phyloP scores from a whole-genome alignment of 53 echinoderm and acorn worm species.

The Zoroaster sp. region DNA sequence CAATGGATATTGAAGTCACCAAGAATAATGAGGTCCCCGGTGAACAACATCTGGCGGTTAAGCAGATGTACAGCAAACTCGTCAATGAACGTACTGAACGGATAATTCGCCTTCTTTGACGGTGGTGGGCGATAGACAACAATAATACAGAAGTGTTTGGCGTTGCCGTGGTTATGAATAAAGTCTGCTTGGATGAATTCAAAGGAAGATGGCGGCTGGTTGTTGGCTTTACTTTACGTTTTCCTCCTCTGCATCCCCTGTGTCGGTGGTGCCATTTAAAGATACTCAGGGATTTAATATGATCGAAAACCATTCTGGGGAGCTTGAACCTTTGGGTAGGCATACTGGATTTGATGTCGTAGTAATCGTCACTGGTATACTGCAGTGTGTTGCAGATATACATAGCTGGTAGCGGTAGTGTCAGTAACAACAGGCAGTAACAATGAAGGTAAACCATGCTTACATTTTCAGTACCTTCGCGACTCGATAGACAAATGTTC shows the following conservation, averaged over 20 bases:
- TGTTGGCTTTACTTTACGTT: neutral
- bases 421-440: too few relatives aligned
- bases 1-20: too few relatives aligned
- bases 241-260: neutral
- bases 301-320: neutral
- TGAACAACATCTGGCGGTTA: too few relatives aligned
- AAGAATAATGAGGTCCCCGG: too few relatives aligned
- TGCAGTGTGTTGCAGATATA: neutral
- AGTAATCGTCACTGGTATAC: neutral
- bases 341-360: neutral
- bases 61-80: too few relatives aligned
- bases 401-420: neutral
- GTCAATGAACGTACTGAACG: too few relatives aligned
- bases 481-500: too few relatives aligned
- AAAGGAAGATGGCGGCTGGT: neutral
- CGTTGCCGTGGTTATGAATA: too few relatives aligned
- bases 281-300: neutral
- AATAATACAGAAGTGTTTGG: too few relatives aligned
- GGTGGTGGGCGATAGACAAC: slow-evolving; percentile 3
- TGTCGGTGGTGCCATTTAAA: neutral
- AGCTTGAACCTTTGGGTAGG: neutral
- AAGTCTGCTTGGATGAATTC: too few relatives aligned
- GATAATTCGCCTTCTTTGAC: neutral
- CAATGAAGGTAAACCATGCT: too few relatives aligned
- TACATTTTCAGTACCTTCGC: too few relatives aligned